A percentile compares a stretch with the other conserved stretches of the same genome.
These are phyloP conservation scores for Malurus cyaneus DNA, from an alignment of 2,113 vertebrate genomes.

Conservation along the genomic window DNA sequence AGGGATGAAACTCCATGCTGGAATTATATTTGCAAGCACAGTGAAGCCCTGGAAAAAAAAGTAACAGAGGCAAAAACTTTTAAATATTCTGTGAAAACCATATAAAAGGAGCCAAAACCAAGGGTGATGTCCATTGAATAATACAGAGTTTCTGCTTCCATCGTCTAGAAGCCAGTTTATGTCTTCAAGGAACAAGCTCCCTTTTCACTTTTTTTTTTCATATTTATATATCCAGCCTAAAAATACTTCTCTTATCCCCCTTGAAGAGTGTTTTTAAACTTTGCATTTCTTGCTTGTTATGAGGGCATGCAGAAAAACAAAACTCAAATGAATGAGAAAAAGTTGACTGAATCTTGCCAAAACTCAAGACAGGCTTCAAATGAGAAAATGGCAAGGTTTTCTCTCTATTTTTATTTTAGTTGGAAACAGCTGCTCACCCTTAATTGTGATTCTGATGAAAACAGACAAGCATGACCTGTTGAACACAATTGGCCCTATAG, in stretches of 20 bases:
- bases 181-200: background rate
- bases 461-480: constrained; percentile 61
- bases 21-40: background rate
- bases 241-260: background rate
- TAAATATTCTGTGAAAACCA: background rate
- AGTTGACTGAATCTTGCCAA: background rate
- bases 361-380: background rate
- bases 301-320: background rate
- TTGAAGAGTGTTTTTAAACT: background rate
- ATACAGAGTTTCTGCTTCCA: background rate
- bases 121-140: background rate
- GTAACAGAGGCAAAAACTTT: background rate
- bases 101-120: background rate
- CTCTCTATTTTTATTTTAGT: constrained; percentile 36
- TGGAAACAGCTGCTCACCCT: background rate
- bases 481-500: constrained; percentile 48
- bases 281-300: background rate
- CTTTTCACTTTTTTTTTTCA: background rate
- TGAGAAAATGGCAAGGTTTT: background rate
- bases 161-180: background rate
- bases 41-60: background rate
- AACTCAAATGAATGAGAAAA: constrained; percentile 18
- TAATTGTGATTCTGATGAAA: constrained; percentile 65
- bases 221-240: background rate
- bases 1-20: background rate